Base-by-base conservation (phyloP, 1,140 invertebrate genomes). In the Bombus difficillimus region DNA sequence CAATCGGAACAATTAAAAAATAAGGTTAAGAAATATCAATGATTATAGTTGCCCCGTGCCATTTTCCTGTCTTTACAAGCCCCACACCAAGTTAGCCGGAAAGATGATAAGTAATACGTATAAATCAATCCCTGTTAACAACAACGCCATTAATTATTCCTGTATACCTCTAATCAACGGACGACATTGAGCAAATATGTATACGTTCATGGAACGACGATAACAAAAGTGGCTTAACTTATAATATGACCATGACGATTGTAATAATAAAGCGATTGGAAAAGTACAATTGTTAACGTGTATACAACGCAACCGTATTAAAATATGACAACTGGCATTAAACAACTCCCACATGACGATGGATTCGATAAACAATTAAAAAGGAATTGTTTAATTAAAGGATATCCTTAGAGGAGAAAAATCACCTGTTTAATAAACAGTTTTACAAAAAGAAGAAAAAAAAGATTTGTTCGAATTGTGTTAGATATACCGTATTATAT, bases 1-100 rank as follows among this genome's bases (percentile, higher is more conserved):
- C 47, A 69, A 37, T 39, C 12, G n/a, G 1, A 57, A 75, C 5
- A 28, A 47, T 74, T 66, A 32, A 10, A 32, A 53, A 25, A 53
- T 5, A 34, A 13, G 12, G 43, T 18, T 43, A 32, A 66, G 18
- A 32, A 43, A 41, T 41, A 64, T 25, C 10, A n/a, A 2, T 12
- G 53, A 59, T 68, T 34, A 8, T 15, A 13, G 28, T 64, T 73
- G 37, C 74, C n/a, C 74, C 59, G 18, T 74, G 34, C 32, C 37
- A 41, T 85, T 78, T 76, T 39, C 25, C 32, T 64, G 10, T 57
- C n/a, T 74, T 84, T 57, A 41, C 37, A 90, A 90, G 88, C 86
- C 88, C 89, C 76, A 86, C 89, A 90, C 89, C 89, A 79, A 64
- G 62, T 83, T 82, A 79, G 43, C n/a, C 32, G 18, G 53, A 59